These are phyloP conservation scores for Escarpia spicata DNA, from an alignment of 2,888 invertebrate genomes.

Conservation along the genomic window DNA sequence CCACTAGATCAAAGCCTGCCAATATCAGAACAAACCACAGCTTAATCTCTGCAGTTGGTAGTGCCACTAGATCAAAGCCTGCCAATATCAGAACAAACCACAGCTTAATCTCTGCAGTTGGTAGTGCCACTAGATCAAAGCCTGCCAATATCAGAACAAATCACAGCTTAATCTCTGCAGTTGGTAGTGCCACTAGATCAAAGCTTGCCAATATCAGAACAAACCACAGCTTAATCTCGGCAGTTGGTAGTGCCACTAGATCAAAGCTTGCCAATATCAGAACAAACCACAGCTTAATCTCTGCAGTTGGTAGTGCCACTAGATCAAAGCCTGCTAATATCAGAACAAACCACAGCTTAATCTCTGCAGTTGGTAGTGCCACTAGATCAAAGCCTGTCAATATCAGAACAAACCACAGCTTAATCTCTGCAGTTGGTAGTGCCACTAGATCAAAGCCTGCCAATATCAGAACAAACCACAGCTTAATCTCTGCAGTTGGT, in stretches of 20 bases:
- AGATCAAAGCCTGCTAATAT: too few species aligned
- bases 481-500: background rate
- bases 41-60: background rate
- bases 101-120: background rate
- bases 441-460: too few species aligned
- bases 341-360: background rate
- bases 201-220: background rate
- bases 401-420: background rate
- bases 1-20: too few species aligned
- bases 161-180: background rate
- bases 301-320: background rate
- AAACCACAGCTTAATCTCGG: background rate
- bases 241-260: background rate
- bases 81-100: background rate
- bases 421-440: background rate
- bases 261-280: background rate
- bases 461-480: background rate
- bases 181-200: background rate
- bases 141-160: background rate
- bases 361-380: background rate
- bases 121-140: background rate
- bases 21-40: background rate
- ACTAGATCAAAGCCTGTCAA: too few species aligned
- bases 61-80: too few species aligned
- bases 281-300: background rate